Conservation (phyloP, 2,113 vertebrate genomes). For the Eubucco bourcierii region DNA sequence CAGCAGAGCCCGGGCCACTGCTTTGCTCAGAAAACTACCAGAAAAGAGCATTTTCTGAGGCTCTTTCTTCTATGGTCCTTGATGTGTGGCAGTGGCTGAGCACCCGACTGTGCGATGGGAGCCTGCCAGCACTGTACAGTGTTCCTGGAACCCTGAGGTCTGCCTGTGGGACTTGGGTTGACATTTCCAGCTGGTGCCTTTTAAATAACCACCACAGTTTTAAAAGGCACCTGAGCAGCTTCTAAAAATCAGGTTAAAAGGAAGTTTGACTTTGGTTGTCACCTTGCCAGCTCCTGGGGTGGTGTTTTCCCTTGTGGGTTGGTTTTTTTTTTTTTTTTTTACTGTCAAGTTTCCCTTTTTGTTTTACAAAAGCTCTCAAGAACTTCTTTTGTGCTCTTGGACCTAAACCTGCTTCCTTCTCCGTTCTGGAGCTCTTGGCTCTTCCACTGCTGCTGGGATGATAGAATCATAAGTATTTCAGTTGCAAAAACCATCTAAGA, state of each 20-base stretch:
- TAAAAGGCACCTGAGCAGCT: slow-evolving; percentile 14
- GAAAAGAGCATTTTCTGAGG: neutral
- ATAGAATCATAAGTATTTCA: too few species aligned
- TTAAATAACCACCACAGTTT: neutral
- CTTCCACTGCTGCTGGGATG: neutral
- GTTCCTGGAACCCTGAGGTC: neutral
- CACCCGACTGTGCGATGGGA: neutral
- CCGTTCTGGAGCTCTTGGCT: neutral
- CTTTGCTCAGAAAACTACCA: neutral
- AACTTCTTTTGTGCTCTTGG: neutral
- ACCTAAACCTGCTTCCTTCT: neutral
- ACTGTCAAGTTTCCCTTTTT: neutral
- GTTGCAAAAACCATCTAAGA: too few species aligned
- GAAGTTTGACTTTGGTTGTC: neutral
- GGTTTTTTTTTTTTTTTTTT: neutral
- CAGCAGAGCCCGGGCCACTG: neutral
- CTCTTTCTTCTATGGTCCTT: neutral
- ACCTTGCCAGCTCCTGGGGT: neutral
- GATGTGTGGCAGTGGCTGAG: neutral
- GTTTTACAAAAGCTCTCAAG: neutral
- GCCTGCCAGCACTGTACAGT: accelerated
- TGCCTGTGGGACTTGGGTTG: neutral
- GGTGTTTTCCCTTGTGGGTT: neutral
- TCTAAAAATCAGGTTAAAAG: slow-evolving; percentile 49
- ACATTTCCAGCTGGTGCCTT: neutral